Base-by-base conservation (phyloP, 2,113 vertebrate genomes). In the Romanogobio albipinnatus region DNA sequence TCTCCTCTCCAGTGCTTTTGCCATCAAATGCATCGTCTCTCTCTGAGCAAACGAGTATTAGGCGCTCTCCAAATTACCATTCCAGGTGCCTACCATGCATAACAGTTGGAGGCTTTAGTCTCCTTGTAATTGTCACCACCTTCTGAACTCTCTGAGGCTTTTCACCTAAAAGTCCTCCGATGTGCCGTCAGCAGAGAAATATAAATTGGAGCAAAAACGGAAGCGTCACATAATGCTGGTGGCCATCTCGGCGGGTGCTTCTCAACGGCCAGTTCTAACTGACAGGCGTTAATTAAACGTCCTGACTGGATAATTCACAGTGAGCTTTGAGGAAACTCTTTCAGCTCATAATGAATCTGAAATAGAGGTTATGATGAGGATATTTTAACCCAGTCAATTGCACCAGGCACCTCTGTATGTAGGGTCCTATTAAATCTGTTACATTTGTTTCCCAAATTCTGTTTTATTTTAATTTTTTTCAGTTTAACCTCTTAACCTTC, bases 271-370 rank as follows among this genome's bases (percentile, higher is more conserved):
- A 85, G 90, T 85, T 93, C 70, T 79, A 87, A 78, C 87, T 88
- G 92, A 92, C 90, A 84, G 90, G 83, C 81, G 73, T 90, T 92
- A 93, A 93, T 93, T 91, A 88, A 90, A 87, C 84, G 36, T 33
- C 68, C 78, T 81, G 22, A 64, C 6, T 79, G 58, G 77, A 26
- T 79, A 79, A 64, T 79, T 79, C 78, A 51, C 19, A 45, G 11
- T 62, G 77, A 36, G n/a, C 39, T 64, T 64, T 45, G 84, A 85
- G 92, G 91, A 92, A 81, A 91, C 91, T 17, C 29, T 73, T 66
- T 78, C 39, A 53, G 58, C 47, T 76, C 49, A 62, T n/a, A 80
- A 64, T 62, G 39, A 33, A 24, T 33, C 17, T 68, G 61, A 66
- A 68, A 68, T 66, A 66, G 61, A 81, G 45, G 43, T 81, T 81